Percentiles rank a stretch among this genome's conserved stretches.
Conservation (phyloP, 2,113 vertebrate species). For the Aleadryas rufinucha region DNA sequence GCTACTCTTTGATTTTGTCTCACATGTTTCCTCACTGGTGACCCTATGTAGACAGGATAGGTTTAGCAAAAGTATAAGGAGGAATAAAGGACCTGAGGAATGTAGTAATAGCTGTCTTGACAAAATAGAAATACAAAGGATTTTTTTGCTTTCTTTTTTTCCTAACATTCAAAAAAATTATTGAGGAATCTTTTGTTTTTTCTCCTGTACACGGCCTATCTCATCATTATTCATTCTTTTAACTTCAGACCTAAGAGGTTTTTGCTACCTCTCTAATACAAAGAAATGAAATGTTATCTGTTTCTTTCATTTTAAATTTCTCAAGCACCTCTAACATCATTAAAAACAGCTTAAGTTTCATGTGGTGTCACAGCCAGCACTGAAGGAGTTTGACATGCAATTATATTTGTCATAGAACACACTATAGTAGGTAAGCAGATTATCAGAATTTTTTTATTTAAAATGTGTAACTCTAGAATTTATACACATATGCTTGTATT, state of each 20-base stretch:
- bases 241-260: neutral
- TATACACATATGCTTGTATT: slow-evolving; percentile 19
- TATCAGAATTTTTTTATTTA: slow-evolving; percentile 20
- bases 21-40: neutral
- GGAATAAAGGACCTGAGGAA: neutral
- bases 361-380: neutral
- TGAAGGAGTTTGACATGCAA: slow-evolving; percentile 28
- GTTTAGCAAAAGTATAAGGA: neutral
- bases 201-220: neutral
- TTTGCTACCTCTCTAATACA: neutral
- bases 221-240: neutral
- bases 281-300: neutral
- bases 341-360: slow-evolving; percentile 1
- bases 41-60: neutral
- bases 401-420: slow-evolving; percentile 40
- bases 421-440: neutral
- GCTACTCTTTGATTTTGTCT: neutral
- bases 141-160: neutral
- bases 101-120: neutral
- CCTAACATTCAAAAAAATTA: neutral
- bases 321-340: neutral
- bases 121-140: neutral
- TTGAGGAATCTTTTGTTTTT: neutral
- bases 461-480: slow-evolving; percentile 13
- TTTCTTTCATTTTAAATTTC: neutral